Evolutionary conservation across 2,113 vertebrate genomes (phyloP).

Genomic region (Alces alces): DNA sequence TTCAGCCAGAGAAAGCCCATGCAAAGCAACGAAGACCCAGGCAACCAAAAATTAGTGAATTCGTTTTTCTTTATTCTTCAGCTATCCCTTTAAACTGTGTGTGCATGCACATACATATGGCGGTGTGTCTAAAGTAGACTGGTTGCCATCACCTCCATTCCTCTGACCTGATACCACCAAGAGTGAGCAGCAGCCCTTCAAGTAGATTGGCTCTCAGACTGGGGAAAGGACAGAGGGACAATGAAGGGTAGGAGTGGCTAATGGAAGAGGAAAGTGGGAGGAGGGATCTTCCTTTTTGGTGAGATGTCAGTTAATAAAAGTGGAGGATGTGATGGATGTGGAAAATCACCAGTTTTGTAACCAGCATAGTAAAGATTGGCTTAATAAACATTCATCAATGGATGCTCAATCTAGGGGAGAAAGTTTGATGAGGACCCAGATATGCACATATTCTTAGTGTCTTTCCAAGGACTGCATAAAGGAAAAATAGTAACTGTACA

Average conservation of each 20-base stretch:
- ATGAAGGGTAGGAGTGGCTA: too few relatives aligned
- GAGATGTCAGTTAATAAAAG: not conserved
- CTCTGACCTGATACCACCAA: not conserved
- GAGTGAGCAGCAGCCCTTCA: not conserved
- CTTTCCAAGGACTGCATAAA: not conserved
- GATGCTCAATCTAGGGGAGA: not conserved
- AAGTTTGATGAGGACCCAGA: not conserved
- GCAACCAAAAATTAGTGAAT: not conserved
- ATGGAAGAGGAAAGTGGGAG: not conserved
- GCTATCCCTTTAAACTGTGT: not conserved
- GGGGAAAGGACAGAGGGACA: not conserved
- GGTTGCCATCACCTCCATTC: not conserved
- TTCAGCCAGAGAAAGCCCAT: not conserved
- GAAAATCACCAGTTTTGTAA: not conserved
- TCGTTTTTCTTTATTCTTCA: not conserved
- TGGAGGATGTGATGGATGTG: not conserved
- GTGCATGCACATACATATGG: too few relatives aligned
- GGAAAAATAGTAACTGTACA: not conserved
- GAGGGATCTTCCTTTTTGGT: not conserved
- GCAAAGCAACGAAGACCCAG: not conserved
- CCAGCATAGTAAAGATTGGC: not conserved
- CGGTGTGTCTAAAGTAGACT: not conserved
- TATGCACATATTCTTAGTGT: not conserved
- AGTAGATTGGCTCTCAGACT: not conserved
- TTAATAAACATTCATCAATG: not conserved